Evolutionary conservation across 2,888 invertebrate species (phyloP), one percentile per base, ranked within the genome.

Genomic region (Diogma glabrata): DNA sequence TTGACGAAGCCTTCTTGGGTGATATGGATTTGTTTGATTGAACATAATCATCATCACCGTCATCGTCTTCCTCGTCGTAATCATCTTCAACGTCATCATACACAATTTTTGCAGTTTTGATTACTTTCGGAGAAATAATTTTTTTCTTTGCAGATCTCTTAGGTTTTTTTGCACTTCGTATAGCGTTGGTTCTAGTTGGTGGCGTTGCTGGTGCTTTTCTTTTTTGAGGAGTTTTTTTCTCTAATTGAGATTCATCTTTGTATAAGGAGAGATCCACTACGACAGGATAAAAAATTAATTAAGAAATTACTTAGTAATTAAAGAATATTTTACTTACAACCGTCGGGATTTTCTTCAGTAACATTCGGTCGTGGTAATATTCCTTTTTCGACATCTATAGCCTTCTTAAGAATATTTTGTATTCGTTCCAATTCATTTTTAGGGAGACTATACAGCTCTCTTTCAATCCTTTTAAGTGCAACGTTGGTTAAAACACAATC

Each of bases 401-500:
- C 90, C 58, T 89, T 77, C 64, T 84, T 81, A 55, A 93, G 75
- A 61, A 92, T 91, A 69, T 84, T 89, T 61, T 82, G 79, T 33
- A 89, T 88, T 52, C 91, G 77, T 54, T 79, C 76, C 54, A 79
- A 76, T 69, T 93, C 92, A n/a, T 77, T 75, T 46, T 79, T 74
- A 3, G 82, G 81, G 57, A 92, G 74, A 57, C 77, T 71, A 66
- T 79, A 84, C 59, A 77, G 79, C 57, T 84, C 82, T 60, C 82
- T 84, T 52, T 82, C 80, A 33, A 86, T 74, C 60, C 84, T 82
- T 38, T 77, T 75, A 67, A 92, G 71, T 58, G 84, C 84, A 55
- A 93, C 75, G 58, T 89, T 91, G 7, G 92, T 91, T 59, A 87
- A 75, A 66, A 91, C 88, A 67, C 89, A 89, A 67, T 90, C 90